phyloP scores from a whole-genome alignment of 2,888 invertebrate genomes.

The Caenorhabditis sulstoni region DNA sequence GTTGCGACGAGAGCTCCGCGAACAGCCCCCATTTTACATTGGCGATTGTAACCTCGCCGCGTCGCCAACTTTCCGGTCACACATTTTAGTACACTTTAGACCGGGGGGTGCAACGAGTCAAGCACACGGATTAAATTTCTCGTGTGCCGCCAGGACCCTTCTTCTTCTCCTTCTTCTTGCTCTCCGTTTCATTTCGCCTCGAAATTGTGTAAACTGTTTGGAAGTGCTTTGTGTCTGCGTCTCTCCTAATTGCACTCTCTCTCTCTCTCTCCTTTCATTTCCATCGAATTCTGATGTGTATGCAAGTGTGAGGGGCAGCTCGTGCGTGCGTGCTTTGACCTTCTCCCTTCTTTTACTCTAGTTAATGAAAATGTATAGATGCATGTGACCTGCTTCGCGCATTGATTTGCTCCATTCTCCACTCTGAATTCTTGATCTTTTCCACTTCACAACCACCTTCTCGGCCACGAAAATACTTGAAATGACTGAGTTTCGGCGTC shows the following conservation, averaged over 20 bases:
- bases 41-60: too few relatives aligned
- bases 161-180: neutral
- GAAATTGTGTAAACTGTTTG: constrained; percentile 32
- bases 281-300: constrained; percentile 1
- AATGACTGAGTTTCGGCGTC: too few relatives aligned
- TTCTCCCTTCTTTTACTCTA: neutral
- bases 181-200: neutral
- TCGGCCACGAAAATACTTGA: too few relatives aligned
- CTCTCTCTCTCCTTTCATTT: constrained; percentile 1
- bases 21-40: too few relatives aligned
- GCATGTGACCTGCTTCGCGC: neutral
- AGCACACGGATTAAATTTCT: constrained; percentile 5
- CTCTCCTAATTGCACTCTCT: constrained; percentile 8
- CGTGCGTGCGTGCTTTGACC: constrained; percentile 1
- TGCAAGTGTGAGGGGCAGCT: neutral
- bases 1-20: too few relatives aligned
- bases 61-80: too few relatives aligned
- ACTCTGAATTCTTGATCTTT: neutral
- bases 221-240: constrained; percentile 6
- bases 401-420: constrained; percentile 14
- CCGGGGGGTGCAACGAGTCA: neutral
- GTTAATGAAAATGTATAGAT: constrained; percentile 4
- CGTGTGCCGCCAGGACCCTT: neutral
- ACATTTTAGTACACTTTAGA: too few relatives aligned
- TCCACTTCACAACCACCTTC: too few relatives aligned